A percentile compares a stretch with the other conserved stretches of the same genome.
Evolutionary conservation across 2,113 vertebrate species (phyloP).

Genomic region (Paramormyrops kingsleyae): DNA sequence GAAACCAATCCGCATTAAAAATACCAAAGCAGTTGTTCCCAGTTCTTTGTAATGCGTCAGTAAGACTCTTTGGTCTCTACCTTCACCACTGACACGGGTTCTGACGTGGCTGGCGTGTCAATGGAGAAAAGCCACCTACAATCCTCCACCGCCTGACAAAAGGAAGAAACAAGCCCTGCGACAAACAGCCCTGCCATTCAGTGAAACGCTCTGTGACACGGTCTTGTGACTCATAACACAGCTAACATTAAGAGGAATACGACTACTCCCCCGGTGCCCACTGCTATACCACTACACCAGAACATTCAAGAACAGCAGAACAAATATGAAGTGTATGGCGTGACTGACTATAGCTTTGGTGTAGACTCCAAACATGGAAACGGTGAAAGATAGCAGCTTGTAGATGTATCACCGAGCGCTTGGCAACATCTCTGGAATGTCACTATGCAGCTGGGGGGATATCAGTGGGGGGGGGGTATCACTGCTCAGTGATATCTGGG

Average conservation of each 20-base stretch:
- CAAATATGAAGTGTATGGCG: neutral
- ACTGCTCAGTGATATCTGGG: too few relatives aligned
- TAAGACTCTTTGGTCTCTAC: neutral
- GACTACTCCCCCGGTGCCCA: too few relatives aligned
- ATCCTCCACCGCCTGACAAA: neutral
- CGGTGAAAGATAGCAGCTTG: neutral
- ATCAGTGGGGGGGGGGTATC: too few relatives aligned
- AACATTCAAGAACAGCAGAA: neutral
- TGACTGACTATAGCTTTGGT: neutral
- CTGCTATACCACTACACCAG: neutral
- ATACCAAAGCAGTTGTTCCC: neutral
- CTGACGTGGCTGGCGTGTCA: neutral
- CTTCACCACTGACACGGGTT: neutral
- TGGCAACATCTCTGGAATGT: neutral
- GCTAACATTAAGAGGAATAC: neutral
- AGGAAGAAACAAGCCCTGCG: neutral
- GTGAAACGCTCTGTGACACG: neutral
- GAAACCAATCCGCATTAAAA: slow-evolving; percentile 9
- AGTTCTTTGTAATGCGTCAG: neutral
- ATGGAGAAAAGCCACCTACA: neutral
- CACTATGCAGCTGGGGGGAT: neutral
- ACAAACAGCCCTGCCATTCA: neutral
- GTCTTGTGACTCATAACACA: neutral
- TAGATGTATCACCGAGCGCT: neutral
- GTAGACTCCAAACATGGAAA: neutral